phyloP scores from a whole-genome alignment of 2,888 invertebrate genomes.

The Ennomos quercinarius region DNA sequence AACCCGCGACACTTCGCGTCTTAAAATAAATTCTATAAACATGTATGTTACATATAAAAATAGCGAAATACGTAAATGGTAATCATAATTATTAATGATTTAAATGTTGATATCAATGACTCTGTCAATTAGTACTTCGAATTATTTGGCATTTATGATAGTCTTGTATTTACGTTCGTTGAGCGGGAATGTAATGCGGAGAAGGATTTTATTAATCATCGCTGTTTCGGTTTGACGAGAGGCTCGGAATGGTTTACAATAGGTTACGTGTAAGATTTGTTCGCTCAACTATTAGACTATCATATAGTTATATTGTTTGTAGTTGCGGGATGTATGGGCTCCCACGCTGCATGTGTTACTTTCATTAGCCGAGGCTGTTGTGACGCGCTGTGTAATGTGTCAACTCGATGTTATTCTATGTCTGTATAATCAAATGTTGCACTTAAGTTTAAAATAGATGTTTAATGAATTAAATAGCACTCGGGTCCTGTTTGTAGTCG shows the following conservation, averaged over 20 bases:
- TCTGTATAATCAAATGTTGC: conserved; percentile 50
- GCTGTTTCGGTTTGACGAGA: conserved; percentile 13
- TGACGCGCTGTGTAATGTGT: conserved; percentile 57
- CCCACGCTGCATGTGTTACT: conserved; percentile 12
- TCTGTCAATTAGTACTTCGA: conserved; percentile 55
- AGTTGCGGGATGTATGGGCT: conserved; percentile 2
- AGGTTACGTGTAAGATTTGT: conserved; percentile 2
- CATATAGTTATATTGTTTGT: conserved; percentile 19
- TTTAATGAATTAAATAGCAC: conserved; percentile 54
- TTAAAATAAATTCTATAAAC: conserved; percentile 3
- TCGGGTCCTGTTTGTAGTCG: conserved; percentile 61
- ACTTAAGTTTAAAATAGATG: conserved; percentile 57
- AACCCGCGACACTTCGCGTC: conserved; percentile 12
- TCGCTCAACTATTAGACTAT: conserved; percentile 28
- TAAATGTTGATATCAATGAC: conserved; percentile 36
- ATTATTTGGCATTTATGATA: conserved; percentile 45
- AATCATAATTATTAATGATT: conserved; percentile 46
- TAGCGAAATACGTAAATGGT: conserved; percentile 45
- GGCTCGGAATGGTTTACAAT: conserved; percentile 1
- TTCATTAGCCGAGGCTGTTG: conserved; percentile 66
- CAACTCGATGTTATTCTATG: conserved; percentile 54
- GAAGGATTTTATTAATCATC: conserved; percentile 1
- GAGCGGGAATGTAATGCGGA: conserved; percentile 7
- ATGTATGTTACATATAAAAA: conserved; percentile 11
- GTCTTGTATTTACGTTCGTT: conserved; percentile 22